phyloP scores from a whole-genome alignment of 2,888 invertebrate species.

The Eurytoma adleriae region DNA sequence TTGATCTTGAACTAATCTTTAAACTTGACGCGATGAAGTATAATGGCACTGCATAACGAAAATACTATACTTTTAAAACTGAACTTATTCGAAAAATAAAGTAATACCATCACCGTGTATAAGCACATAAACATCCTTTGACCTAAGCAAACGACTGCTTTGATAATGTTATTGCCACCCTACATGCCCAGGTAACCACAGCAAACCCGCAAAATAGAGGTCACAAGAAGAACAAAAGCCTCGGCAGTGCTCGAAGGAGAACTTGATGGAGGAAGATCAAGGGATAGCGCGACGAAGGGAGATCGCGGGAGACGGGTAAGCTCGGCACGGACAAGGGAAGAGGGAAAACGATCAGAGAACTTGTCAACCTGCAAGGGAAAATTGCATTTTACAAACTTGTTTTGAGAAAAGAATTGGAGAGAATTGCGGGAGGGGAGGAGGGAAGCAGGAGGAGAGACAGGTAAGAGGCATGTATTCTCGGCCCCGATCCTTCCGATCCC shows the following conservation, averaged over 20 bases:
- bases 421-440: conserved; percentile 75
- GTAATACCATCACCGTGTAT: too few relatives aligned
- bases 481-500: conserved; percentile 44
- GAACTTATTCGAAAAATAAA: too few relatives aligned
- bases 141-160: neutral
- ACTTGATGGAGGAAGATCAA: conserved; percentile 5
- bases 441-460: conserved; percentile 59
- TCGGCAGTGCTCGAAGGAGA: neutral
- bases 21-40: too few relatives aligned
- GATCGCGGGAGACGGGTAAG: neutral
- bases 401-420: conserved; percentile 79
- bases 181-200: neutral
- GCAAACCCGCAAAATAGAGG: too few relatives aligned
- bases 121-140: too few relatives aligned
- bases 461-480: conserved; percentile 35
- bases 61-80: too few relatives aligned
- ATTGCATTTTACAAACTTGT: conserved; percentile 80
- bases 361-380: conserved; percentile 79
- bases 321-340: conserved; percentile 4
- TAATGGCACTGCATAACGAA: too few relatives aligned
- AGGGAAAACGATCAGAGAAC: conserved; percentile 77
- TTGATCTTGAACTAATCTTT: too few relatives aligned
- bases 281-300: conserved; percentile 20
- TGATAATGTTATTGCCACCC: neutral
- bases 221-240: conserved; percentile 10